These are phyloP conservation scores for Carcinoscorpius rotundicauda DNA, from an alignment of 1,140 invertebrate genomes.

Conservation along the genomic window DNA sequence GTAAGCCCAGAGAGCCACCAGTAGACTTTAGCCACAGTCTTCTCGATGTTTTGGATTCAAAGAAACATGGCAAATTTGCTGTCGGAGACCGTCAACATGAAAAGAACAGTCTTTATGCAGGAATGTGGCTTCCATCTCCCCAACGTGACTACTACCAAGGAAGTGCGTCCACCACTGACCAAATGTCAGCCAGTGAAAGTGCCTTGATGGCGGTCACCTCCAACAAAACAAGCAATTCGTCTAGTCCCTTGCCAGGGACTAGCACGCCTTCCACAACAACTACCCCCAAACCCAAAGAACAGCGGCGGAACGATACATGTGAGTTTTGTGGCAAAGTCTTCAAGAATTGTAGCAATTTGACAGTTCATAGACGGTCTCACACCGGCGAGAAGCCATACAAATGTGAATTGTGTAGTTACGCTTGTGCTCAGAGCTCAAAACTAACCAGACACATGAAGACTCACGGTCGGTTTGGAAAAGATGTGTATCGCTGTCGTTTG, in stretches of 20 bases:
- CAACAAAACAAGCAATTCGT: not conserved
- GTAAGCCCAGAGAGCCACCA: slow-evolving; percentile 55
- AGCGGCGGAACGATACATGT: slow-evolving; percentile 88
- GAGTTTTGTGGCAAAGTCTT: slow-evolving; percentile 98
- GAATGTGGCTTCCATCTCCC: slow-evolving; percentile 45
- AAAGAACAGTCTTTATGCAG: slow-evolving; percentile 35
- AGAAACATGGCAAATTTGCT: slow-evolving; percentile 50
- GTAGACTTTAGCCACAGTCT: slow-evolving; percentile 34
- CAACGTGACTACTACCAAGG: slow-evolving; percentile 6
- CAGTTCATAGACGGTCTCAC: slow-evolving; percentile 88
- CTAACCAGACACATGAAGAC: slow-evolving; percentile 99
- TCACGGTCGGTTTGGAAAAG: slow-evolving; percentile 93
- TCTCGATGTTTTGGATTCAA: slow-evolving; percentile 22
- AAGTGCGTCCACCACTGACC: slow-evolving; percentile 7
- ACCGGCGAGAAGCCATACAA: slow-evolving; percentile 99
- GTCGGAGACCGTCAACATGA: slow-evolving; percentile 52
- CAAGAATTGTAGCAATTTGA: slow-evolving; percentile 97
- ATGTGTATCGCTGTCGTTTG: slow-evolving; percentile 95
- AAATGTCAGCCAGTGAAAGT: slow-evolving; percentile 18
- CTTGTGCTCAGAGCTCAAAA: slow-evolving; percentile 98
- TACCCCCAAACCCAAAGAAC: slow-evolving; percentile 52
- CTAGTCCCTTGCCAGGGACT: slow-evolving; percentile 3
- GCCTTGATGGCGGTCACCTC: slow-evolving; percentile 35
- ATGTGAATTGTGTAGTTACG: slow-evolving; percentile 96
- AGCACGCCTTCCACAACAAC: slow-evolving; percentile 27